Evolutionary conservation across 2,797 vertebrate genomes (phyloP).

Genomic region (Clarias pachynema): DNA sequence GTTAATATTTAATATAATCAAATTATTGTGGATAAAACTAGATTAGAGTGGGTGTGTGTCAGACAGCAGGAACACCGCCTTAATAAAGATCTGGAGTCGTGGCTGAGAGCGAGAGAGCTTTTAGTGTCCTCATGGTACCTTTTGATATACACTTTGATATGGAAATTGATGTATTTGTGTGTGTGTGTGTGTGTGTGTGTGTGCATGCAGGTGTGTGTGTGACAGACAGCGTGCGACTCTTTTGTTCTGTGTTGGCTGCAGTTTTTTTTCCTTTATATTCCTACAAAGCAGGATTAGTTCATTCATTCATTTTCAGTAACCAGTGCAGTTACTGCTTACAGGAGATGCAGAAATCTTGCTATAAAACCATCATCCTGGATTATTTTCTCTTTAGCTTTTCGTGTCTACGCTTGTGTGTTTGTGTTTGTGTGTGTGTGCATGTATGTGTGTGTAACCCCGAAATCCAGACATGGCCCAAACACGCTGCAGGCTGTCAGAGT

Average conservation of each 20-base stretch:
- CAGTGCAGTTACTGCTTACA: neutral
- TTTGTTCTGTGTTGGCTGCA: conserved; percentile 2
- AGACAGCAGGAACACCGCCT: neutral
- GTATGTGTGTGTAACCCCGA: neutral
- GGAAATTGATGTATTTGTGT: neutral
- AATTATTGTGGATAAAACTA: neutral
- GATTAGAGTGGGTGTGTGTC: neutral
- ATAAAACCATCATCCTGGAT: neutral
- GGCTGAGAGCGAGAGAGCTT: neutral
- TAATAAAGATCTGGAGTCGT: neutral
- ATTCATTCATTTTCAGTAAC: neutral
- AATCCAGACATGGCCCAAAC: neutral
- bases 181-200: neutral
- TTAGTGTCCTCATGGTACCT: conserved; percentile 2
- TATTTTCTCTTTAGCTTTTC: neutral
- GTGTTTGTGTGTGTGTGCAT: conserved; percentile 19
- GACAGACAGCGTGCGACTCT: neutral
- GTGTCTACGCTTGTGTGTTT: conserved; percentile 21
- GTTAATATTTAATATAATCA: neutral
- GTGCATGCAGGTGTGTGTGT: neutral
- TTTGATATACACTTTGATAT: conserved; percentile 21
- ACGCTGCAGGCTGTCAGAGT: neutral
- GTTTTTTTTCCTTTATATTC: neutral
- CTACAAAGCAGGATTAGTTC: neutral
- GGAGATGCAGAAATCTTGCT: neutral